Percentiles rank a stretch among this genome's conserved stretches.
Conservation (phyloP, 2,797 vertebrate genomes). For the Neopelma chrysocephalum region DNA sequence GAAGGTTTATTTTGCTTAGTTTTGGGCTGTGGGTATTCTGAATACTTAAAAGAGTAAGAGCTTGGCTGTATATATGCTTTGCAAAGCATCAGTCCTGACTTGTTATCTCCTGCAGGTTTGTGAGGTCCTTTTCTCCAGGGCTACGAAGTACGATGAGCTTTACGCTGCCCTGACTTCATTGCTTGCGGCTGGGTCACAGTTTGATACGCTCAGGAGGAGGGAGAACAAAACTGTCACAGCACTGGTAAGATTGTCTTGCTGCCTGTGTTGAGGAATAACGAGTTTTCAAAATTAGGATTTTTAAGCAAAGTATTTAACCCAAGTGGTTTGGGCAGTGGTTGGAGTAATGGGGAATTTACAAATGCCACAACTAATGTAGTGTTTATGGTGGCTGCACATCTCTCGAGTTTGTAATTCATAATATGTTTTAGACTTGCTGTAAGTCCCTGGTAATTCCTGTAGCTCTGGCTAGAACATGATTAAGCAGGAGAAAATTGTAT, state of each 20-base stretch:
- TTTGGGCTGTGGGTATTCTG: not conserved
- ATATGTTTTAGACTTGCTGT: not conserved
- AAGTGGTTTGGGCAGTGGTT: not conserved
- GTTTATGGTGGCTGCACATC: not conserved
- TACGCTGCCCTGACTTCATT: constrained; percentile 87
- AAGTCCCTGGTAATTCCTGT: not conserved
- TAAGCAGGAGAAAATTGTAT: not conserved
- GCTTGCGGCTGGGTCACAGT: constrained; percentile 91
- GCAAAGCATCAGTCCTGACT: not conserved
- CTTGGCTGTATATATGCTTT: not conserved
- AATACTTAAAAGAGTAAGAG: not conserved
- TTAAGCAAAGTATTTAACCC: not conserved
- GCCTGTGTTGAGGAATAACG: not conserved
- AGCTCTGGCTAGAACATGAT: not conserved
- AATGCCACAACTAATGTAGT: fast-evolving
- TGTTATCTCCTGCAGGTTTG: constrained; percentile 81
- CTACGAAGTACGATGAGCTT: constrained; percentile 89
- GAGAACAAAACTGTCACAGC: constrained; percentile 90
- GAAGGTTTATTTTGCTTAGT: not conserved
- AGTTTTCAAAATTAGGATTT: not conserved
- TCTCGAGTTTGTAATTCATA: not conserved
- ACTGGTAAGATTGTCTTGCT: constrained; percentile 80
- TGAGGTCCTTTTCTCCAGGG: constrained; percentile 88
- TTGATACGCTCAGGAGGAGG: constrained; percentile 90
- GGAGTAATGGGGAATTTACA: not conserved